Evolutionary conservation across 2,797 vertebrate genomes (phyloP).

Genomic region (Capromys pilorides): DNA sequence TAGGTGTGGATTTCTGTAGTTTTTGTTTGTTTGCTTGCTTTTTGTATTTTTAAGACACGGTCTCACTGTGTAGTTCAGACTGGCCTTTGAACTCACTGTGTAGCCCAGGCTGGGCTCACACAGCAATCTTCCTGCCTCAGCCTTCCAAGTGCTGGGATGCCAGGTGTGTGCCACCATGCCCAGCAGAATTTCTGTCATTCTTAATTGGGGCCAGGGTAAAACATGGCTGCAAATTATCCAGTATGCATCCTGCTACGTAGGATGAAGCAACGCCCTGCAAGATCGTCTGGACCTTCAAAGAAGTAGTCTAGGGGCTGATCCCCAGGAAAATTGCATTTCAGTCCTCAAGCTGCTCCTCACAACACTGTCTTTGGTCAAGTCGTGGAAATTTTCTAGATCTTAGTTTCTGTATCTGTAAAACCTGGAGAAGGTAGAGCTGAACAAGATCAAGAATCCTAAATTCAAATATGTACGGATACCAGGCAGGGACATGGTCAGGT

Average conservation of each 20-base stretch:
- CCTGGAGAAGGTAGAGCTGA: neutral
- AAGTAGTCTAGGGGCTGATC: neutral
- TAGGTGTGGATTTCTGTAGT: neutral
- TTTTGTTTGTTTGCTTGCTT: neutral
- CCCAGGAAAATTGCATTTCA: neutral
- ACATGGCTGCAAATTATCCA: neutral
- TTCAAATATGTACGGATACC: neutral
- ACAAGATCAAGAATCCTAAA: neutral
- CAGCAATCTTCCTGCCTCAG: neutral
- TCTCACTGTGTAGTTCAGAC: neutral
- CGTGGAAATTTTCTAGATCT: neutral
- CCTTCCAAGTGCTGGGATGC: neutral
- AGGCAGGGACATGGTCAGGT: neutral
- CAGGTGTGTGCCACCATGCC: neutral
- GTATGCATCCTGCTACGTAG: neutral
- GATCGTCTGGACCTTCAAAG: neutral
- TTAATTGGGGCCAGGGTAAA: neutral
- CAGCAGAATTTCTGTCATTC: neutral
- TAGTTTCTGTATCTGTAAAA: slow-evolving; percentile 6
- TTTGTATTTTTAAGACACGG: neutral
- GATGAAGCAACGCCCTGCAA: neutral
- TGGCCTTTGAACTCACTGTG: neutral
- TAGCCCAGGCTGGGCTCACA: neutral
- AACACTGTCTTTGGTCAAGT: neutral
- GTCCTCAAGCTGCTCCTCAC: neutral